These are phyloP conservation scores for Sphenodon punctatus DNA, from an alignment of 2,797 vertebrate genomes.

Conservation along the genomic window DNA sequence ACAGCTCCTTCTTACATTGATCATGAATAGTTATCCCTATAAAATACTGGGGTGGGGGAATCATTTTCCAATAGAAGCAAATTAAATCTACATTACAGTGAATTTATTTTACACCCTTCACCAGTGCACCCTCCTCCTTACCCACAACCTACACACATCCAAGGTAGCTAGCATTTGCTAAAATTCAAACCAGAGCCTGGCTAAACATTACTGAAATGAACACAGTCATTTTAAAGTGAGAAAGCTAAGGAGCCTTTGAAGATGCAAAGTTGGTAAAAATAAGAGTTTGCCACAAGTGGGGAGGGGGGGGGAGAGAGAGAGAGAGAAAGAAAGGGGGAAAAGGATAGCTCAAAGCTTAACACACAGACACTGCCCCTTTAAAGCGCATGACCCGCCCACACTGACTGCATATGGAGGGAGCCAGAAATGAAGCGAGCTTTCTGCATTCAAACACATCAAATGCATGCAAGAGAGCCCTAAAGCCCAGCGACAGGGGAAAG, in stretches of 20 bases:
- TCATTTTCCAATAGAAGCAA: background rate
- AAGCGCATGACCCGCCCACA: slow-evolving; percentile 61
- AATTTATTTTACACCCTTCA: background rate
- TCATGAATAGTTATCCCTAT: background rate
- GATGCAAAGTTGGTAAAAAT: background rate
- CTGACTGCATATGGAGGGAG: slow-evolving; percentile 60
- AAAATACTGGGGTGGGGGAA: background rate
- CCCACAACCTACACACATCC: background rate
- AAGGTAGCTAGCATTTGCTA: background rate
- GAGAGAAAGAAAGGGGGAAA: background rate
- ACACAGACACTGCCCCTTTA: slow-evolving; percentile 51
- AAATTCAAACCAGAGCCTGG: background rate
- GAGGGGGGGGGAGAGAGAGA: too few relatives aligned
- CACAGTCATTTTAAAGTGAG: background rate
- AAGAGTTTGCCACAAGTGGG: background rate
- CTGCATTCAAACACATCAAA: slow-evolving; percentile 66
- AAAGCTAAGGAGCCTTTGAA: background rate
- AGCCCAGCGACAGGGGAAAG: background rate
- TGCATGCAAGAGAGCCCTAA: slow-evolving; percentile 32
- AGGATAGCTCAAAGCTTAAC: background rate
- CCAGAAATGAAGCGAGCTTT: slow-evolving; percentile 43
- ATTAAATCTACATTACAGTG: background rate
- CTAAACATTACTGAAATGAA: background rate
- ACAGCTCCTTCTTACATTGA: background rate
- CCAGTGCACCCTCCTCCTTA: background rate